Percentiles rank a stretch among this genome's conserved stretches.
Evolutionary conservation across 2,113 vertebrate genomes (phyloP).

Genomic region (Xiphophorus hellerii): DNA sequence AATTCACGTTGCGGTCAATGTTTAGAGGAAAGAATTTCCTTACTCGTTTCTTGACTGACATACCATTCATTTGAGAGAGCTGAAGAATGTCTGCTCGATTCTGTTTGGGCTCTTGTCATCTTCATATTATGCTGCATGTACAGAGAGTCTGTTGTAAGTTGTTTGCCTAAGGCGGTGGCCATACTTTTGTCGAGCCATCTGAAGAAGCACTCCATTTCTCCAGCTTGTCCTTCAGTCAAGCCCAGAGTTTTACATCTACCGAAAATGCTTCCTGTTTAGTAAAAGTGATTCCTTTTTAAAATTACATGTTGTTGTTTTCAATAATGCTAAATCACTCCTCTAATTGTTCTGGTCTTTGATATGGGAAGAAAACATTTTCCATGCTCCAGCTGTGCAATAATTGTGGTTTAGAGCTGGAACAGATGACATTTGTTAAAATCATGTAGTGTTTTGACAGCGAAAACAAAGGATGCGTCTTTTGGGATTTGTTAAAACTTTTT

Average conservation of each 20-base stretch:
- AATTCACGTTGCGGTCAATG: constrained; percentile 62
- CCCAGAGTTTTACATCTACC: constrained; percentile 18
- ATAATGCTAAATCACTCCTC: too few relatives aligned
- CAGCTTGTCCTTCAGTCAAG: constrained; percentile 17
- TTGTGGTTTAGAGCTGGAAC: not conserved
- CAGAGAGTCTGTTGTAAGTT: constrained; percentile 62
- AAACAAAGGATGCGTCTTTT: not conserved
- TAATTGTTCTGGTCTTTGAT: not conserved
- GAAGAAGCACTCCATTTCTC: constrained; percentile 24
- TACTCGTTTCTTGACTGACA: constrained; percentile 58
- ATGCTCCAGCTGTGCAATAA: not conserved
- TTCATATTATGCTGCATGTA: constrained; percentile 56
- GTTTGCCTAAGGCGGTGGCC: constrained; percentile 52
- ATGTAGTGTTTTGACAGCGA: not conserved
- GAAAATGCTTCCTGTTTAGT: not conserved
- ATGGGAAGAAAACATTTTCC: not conserved
- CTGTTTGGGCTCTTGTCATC: constrained; percentile 52
- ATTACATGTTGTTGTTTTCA: not conserved
- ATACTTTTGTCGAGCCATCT: constrained; percentile 42
- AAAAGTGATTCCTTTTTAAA: not conserved
- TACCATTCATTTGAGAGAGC: constrained; percentile 54
- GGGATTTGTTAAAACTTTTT: not conserved
- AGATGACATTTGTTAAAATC: not conserved
- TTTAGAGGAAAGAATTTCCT: constrained; percentile 66
- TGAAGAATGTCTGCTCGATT: constrained; percentile 53